Conservation (phyloP, 1,140 invertebrate species). For the Himalopsyche phryganea region DNA sequence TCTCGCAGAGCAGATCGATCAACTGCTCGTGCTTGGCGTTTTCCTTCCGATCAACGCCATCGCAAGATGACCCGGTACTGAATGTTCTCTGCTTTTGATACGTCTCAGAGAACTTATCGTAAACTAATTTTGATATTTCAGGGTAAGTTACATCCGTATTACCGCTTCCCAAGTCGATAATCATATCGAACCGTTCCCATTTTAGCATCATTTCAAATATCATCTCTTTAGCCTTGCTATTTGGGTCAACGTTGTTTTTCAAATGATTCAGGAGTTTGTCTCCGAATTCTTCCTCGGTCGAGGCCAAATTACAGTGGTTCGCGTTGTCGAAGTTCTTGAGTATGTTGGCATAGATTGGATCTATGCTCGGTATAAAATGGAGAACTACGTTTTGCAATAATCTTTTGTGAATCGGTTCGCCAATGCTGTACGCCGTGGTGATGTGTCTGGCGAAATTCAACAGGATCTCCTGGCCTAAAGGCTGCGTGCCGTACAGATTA, state of each 20-base stretch:
- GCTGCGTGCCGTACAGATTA: slow-evolving; percentile 78
- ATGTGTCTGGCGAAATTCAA: slow-evolving; percentile 81
- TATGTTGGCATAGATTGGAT: slow-evolving; percentile 55
- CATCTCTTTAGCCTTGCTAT: slow-evolving; percentile 49
- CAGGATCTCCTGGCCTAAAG: slow-evolving; percentile 78
- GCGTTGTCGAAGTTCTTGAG: slow-evolving; percentile 39
- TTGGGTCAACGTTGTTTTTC: slow-evolving; percentile 39
- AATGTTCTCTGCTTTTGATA: slow-evolving; percentile 44
- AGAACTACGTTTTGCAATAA: slow-evolving; percentile 71
- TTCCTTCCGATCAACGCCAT: slow-evolving; percentile 26
- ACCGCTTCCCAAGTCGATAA: slow-evolving; percentile 64
- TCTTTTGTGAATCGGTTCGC: slow-evolving; percentile 59
- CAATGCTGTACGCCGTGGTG: slow-evolving; percentile 62
- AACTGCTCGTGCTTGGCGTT: slow-evolving; percentile 44
- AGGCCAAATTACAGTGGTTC: slow-evolving; percentile 46
- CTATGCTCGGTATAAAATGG: slow-evolving; percentile 74
- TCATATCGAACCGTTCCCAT: slow-evolving; percentile 57
- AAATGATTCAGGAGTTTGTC: slow-evolving; percentile 53
- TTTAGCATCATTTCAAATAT: slow-evolving; percentile 57
- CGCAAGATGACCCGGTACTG: slow-evolving; percentile 30
- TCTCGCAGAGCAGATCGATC: slow-evolving; percentile 56
- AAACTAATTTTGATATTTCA: slow-evolving; percentile 45
- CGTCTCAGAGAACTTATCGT: slow-evolving; percentile 50
- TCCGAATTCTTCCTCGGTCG: slow-evolving; percentile 55
- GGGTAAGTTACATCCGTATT: slow-evolving; percentile 56